Evolutionary conservation across 1,140 invertebrate species (phyloP).

Genomic region (Ruditapes philippinarum): DNA sequence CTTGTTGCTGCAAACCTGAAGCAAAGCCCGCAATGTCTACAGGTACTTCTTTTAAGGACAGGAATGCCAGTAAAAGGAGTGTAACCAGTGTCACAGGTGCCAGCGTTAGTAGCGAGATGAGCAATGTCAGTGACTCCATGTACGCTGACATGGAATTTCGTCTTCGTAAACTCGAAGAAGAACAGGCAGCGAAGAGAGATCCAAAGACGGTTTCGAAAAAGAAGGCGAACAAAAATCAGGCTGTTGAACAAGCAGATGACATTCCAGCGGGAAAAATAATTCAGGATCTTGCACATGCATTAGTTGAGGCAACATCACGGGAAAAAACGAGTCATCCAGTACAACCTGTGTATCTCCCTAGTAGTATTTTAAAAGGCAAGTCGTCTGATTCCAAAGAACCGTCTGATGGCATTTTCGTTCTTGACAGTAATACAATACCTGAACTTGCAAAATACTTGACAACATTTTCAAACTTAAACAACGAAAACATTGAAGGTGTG

Average conservation of each 20-base stretch:
- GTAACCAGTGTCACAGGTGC: conserved; percentile 66
- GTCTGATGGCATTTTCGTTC: conserved; percentile 37
- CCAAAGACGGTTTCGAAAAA: conserved; percentile 10
- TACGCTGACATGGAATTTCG: conserved; percentile 67
- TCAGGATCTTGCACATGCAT: conserved; percentile 76
- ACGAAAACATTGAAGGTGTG: not conserved
- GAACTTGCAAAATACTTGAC: conserved; percentile 47
- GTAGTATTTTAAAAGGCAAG: not conserved
- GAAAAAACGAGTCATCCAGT: conserved; percentile 43
- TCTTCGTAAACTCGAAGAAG: conserved; percentile 35
- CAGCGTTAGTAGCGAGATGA: conserved; percentile 72
- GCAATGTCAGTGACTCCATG: conserved; percentile 70
- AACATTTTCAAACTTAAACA: conserved; percentile 5
- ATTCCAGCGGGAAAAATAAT: conserved; percentile 65
- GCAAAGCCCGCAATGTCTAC: conserved; percentile 47
- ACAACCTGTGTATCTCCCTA: conserved; percentile 62
- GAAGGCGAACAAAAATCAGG: not conserved
- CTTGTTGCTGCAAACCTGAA: conserved; percentile 75
- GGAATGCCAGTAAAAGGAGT: conserved; percentile 63
- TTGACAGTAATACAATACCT: conserved; percentile 32
- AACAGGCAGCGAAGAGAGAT: not conserved
- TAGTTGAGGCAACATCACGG: conserved; percentile 71
- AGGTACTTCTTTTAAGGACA: conserved; percentile 41
- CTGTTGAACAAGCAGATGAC: not conserved
- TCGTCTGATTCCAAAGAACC: not conserved